Evolutionary conservation across 2,113 vertebrate genomes (phyloP).

Genomic region (Laticauda colubrina): DNA sequence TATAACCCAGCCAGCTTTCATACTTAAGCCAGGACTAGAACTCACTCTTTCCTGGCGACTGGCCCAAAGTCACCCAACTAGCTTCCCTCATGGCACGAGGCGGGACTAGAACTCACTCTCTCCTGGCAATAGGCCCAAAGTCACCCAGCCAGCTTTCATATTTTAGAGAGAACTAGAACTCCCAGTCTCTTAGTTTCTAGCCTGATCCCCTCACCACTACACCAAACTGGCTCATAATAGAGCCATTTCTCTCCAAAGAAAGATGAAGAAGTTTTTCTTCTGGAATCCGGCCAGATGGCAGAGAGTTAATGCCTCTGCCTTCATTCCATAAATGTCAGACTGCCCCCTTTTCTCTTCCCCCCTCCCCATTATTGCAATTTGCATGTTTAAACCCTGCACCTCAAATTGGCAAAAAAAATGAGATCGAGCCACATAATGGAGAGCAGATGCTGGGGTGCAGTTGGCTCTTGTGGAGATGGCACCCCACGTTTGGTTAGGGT

Average conservation of each 20-base stretch:
- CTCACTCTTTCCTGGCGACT: background rate
- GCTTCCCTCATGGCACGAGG: background rate
- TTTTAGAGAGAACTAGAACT: background rate
- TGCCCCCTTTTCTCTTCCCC: background rate
- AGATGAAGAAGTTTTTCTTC: background rate
- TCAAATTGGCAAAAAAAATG: background rate
- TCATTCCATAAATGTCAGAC: background rate
- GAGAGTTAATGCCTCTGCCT: background rate
- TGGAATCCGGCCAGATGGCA: background rate
- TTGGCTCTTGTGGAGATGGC: background rate
- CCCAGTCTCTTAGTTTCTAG: background rate
- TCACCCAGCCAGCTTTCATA: background rate
- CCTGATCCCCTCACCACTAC: background rate
- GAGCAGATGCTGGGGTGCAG: background rate
- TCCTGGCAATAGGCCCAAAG: too few relatives aligned
- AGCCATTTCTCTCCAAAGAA: background rate
- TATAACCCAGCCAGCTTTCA: too few relatives aligned
- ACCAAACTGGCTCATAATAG: background rate
- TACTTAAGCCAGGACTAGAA: too few relatives aligned
- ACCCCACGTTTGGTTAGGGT: background rate
- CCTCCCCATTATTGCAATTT: background rate
- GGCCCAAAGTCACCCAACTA: background rate
- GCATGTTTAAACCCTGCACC: background rate
- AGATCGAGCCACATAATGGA: background rate
- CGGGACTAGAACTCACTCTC: too few relatives aligned